Evolutionary conservation across 2,797 vertebrate species (phyloP).

Genomic region (Crypturellus tataupa): DNA sequence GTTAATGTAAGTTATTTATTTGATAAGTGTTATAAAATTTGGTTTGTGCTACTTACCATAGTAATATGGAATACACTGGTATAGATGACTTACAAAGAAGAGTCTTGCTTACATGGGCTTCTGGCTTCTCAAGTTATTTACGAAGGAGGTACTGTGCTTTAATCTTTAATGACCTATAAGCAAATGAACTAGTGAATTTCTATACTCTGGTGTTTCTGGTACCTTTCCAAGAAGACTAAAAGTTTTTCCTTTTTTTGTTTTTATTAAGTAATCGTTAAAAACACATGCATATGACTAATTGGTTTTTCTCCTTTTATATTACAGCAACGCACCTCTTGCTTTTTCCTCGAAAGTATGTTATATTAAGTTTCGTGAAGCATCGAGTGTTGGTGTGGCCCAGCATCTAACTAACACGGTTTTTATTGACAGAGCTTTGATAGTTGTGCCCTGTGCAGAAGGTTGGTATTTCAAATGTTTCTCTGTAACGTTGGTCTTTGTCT

Average conservation of each 20-base stretch:
- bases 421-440: constrained; percentile 99
- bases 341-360: constrained; percentile 99
- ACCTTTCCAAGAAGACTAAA: neutral
- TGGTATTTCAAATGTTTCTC: constrained; percentile 82
- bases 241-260: rapidly evolving
- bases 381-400: constrained; percentile 99
- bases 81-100: neutral
- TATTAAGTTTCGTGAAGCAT: constrained; percentile 96
- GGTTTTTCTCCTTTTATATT: constrained; percentile 77
- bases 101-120: neutral
- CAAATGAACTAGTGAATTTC: neutral
- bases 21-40: neutral
- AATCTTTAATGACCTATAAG: neutral
- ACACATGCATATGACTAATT: neutral
- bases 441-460: constrained; percentile 99
- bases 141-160: neutral
- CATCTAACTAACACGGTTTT: constrained; percentile 99
- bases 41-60: neutral
- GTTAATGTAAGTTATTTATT: neutral
- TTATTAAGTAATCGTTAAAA: neutral
- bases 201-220: neutral
- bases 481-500: constrained; percentile 57
- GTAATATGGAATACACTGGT: neutral
- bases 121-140: neutral
- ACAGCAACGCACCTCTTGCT: constrained; percentile 93